Conservation (phyloP, 2,113 vertebrate species). For the Protobothrops mucrosquamatus region DNA sequence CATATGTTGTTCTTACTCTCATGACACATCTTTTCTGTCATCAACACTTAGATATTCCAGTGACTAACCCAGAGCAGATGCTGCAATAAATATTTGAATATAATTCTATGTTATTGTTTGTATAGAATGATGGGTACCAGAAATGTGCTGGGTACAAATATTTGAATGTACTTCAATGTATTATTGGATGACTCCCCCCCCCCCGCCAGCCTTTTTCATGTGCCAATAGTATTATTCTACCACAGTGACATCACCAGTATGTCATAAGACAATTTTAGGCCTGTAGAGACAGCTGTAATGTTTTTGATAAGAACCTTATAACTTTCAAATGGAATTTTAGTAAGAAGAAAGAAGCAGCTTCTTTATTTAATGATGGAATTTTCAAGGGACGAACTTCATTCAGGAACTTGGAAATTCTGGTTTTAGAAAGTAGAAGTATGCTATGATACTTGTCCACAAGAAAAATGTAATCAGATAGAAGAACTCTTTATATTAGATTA, state of each 20-base stretch:
- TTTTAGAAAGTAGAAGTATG: constrained; percentile 57
- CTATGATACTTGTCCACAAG: constrained; percentile 54
- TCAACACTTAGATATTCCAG: neutral
- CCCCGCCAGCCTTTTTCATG: neutral
- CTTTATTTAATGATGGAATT: neutral
- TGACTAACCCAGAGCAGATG: neutral
- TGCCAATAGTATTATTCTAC: neutral
- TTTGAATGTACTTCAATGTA: neutral
- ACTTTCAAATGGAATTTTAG: constrained; percentile 8
- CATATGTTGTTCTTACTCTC: neutral
- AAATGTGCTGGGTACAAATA: neutral
- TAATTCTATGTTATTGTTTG: neutral
- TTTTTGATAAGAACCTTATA: constrained; percentile 15
- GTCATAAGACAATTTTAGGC: constrained; percentile 6
- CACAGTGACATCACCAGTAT: constrained; percentile 45
- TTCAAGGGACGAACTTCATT: constrained; percentile 32
- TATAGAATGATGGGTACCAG: neutral
- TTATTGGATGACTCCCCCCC: neutral
- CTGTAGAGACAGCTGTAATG: neutral
- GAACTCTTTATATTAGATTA: constrained; percentile 44
- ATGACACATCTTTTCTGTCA: neutral
- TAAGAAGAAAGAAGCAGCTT: neutral
- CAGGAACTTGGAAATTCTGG: constrained; percentile 29
- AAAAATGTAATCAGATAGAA: constrained; percentile 59
- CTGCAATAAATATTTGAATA: neutral